Conservation (phyloP, 2,888 invertebrate species). For the Acanthoscelides obtectus region DNA sequence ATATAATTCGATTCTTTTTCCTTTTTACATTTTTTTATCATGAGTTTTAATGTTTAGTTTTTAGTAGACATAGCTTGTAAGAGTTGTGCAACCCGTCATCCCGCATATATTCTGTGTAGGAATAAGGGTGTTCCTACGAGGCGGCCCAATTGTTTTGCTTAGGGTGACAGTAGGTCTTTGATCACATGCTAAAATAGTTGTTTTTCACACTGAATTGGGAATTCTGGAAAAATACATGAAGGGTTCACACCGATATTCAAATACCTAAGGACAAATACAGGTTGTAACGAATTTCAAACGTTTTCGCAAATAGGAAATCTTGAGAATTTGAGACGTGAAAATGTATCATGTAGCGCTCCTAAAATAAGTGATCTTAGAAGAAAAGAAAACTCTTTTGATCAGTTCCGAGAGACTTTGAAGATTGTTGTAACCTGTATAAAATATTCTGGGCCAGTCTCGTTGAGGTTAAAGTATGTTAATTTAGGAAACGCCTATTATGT, state of each 20-base stretch:
- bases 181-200: neutral
- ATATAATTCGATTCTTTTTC: constrained; percentile 22
- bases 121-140: neutral
- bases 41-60: constrained; percentile 22
- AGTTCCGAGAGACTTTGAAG: neutral
- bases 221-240: too few species aligned
- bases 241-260: too few species aligned
- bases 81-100: neutral
- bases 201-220: too few species aligned
- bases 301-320: too few species aligned
- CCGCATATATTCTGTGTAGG: neutral
- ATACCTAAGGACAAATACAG: too few species aligned
- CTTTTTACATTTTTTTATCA: constrained; percentile 25
- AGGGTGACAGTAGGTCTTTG: neutral
- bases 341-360: too few species aligned
- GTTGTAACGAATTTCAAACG: too few species aligned
- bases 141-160: neutral
- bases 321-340: too few species aligned
- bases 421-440: neutral
- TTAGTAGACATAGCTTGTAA: constrained; percentile 9
- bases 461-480: constrained; percentile 9
- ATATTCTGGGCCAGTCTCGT: neutral
- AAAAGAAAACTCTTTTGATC: neutral
- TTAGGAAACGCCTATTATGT: constrained; percentile 37
- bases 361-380: too few species aligned